These are phyloP conservation scores for Chaenocephalus aceratus DNA, from an alignment of 2,113 vertebrate genomes.

Conservation along the genomic window DNA sequence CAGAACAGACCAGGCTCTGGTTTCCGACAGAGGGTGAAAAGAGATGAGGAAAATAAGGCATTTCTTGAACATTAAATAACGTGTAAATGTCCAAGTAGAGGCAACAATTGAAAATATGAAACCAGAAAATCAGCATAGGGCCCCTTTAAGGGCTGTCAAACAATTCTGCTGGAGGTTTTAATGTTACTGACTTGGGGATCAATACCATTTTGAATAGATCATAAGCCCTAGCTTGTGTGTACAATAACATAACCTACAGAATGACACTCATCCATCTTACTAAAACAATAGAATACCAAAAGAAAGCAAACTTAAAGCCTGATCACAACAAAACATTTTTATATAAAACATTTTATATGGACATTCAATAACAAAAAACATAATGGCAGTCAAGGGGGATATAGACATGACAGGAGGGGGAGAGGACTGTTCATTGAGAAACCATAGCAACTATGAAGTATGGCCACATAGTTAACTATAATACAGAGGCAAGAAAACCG, in stretches of 20 bases:
- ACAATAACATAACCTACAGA: slow-evolving; percentile 1
- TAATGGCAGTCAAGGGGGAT: slow-evolving; percentile 78
- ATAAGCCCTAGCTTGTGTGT: neutral
- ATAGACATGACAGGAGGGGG: slow-evolving; percentile 71
- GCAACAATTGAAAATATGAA: too few relatives aligned
- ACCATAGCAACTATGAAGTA: slow-evolving; percentile 80
- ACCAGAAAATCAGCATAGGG: too few relatives aligned
- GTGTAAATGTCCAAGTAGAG: too few relatives aligned
- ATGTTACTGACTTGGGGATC: neutral
- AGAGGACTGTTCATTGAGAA: slow-evolving; percentile 72
- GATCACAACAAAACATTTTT: slow-evolving; percentile 83
- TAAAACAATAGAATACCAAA: slow-evolving; percentile 40
- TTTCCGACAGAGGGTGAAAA: too few relatives aligned
- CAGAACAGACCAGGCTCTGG: too few relatives aligned
- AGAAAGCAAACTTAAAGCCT: slow-evolving; percentile 50
- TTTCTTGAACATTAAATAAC: too few relatives aligned
- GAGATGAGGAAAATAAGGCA: too few relatives aligned
- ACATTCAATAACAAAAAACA: slow-evolving; percentile 86
- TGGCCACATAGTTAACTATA: slow-evolving; percentile 79
- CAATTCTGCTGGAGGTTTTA: neutral
- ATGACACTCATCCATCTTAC: neutral
- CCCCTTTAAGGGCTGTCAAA: neutral
- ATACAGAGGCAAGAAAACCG: slow-evolving; percentile 77
- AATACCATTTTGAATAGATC: neutral
- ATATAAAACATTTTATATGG: slow-evolving; percentile 87